phyloP scores from a whole-genome alignment of 2,113 vertebrate genomes.

The Monopterus albus region DNA sequence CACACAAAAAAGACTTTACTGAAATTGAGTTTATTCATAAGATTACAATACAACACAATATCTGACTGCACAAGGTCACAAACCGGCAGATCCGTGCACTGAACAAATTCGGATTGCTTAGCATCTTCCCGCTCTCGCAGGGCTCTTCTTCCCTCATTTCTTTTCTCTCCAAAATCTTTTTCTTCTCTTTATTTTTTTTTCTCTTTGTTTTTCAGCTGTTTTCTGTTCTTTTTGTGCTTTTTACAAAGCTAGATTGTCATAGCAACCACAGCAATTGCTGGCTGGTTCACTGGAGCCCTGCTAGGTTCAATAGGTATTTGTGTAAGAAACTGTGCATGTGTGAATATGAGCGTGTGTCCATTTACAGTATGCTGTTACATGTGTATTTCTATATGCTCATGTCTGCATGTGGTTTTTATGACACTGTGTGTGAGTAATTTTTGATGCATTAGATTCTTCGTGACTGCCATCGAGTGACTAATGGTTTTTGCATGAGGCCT shows the following conservation, averaged over 20 bases:
- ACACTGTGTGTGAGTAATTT: neutral
- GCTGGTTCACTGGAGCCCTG: conserved; percentile 14
- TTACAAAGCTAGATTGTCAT: conserved; percentile 34
- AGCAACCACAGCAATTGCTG: conserved; percentile 35
- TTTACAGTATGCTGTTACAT: neutral
- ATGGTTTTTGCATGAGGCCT: neutral
- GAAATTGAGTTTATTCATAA: conserved; percentile 63
- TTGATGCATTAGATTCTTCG: conserved; percentile 31
- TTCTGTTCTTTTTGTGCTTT: conserved; percentile 21
- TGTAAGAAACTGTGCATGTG: conserved; percentile 33
- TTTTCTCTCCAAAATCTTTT: neutral
- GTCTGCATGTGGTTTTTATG: neutral
- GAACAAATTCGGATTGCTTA: conserved; percentile 46
- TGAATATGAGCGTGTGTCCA: conserved; percentile 19
- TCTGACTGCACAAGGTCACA: conserved; percentile 45
- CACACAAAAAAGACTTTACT: conserved; percentile 27
- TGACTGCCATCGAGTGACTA: neutral
- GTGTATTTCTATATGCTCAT: neutral
- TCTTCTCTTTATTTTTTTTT: conserved; percentile 3
- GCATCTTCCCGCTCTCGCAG: conserved; percentile 11
- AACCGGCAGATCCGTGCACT: conserved; percentile 28
- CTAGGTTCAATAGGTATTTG: conserved; percentile 41
- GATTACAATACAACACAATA: conserved; percentile 37
- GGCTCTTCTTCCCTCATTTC: neutral
- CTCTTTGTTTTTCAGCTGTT: conserved; percentile 24